Evolutionary conservation across 1,140 invertebrate genomes (phyloP), one percentile per base, ranked within the genome.

Genomic region (Pectinophora gossypiella): DNA sequence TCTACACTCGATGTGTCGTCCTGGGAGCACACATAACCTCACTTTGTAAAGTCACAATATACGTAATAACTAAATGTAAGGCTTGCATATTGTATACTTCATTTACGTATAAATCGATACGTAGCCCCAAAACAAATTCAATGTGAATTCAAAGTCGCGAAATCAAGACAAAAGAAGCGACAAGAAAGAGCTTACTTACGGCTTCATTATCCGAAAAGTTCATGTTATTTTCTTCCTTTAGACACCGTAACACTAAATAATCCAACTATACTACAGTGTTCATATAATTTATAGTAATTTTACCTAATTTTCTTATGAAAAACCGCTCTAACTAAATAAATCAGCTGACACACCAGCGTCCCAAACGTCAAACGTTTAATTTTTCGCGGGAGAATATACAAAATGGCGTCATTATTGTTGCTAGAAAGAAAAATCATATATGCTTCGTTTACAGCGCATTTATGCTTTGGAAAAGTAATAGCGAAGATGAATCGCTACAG

Each of bases 1-100:
- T 94, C 94, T 50, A 96, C 92, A 75, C 95, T 96, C 16, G 93
- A 95, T 32, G 94, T 95, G 71, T 95, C 93, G 78, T 94, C 93
- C 88, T 92, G 53, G 48, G 51, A 27, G 45, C 51, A 59, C 56
- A 47, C 21, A 46, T 56, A 45, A 46, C 27, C 27, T 32, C 27
- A 32, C 9, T n/a, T 32, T 32, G 9, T 32, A 9, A 32, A 32
- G 27, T 1, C 27, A 9, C 2, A 9, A 32, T 2, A 32, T 32
- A 3, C 4, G 2, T n/a, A 2, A 3, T 32, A 32, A 2, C 9
- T 32, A 9, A 32, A 7, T n/a, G 27, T 32, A 32, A n/a, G n/a
- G n/a, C n/a, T n/a, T n/a, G n/a, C n/a, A n/a, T n/a, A n/a, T n/a
- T n/a, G n/a, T n/a, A n/a, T n/a, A n/a, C n/a, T n/a, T n/a, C n/a